Evolutionary conservation across 2,113 vertebrate genomes (phyloP), one percentile per base, ranked within the genome.

Genomic region (Clarias batrachus): DNA sequence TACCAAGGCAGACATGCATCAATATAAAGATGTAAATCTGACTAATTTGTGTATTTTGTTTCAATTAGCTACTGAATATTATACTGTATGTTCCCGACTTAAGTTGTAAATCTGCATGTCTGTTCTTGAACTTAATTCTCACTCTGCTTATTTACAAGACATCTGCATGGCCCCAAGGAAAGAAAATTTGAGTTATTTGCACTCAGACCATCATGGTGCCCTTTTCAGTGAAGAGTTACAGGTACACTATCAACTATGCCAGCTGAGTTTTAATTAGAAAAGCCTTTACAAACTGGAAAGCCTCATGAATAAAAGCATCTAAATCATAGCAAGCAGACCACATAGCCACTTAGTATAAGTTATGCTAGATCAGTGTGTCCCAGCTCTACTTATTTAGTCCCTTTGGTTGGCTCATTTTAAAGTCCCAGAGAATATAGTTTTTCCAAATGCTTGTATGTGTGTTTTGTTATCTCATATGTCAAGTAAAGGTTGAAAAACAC

Each of bases 191-290:
- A 91, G 94, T 94, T 92, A 92, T 91, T 90, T 90, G 89, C 92
- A 92, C 91, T 59, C 74, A 83, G 88, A 91, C 92, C 92, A 91
- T 90, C 84, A 91, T 88, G 90, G 91, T 92, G 94, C 93, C 93
- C 93, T 88, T 84, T 92, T 93, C 92, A 90, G 91, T 89, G 93
- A 89, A 71, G 93, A 92, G 93, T 94, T 93, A 94, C 89, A 90
- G 89, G 48, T 48, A 48, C 92, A 89, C 91, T 94, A 94, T 91
- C 91, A 87, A 92, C 89, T 90, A 94, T 93, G 93, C 91, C 92
- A 93, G 85, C 27, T 27, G 59, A 89, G 92, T 90, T 93, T 94
- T 94, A 94, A 95, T 95, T 93, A 94, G 94, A 93, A 93, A 94
- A 92, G 92, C 90, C 89, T 93, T 94, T 93, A 91, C 89, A 88